Evolutionary conservation across 1,140 invertebrate species (phyloP).

Genomic region (Apis dorsata): DNA sequence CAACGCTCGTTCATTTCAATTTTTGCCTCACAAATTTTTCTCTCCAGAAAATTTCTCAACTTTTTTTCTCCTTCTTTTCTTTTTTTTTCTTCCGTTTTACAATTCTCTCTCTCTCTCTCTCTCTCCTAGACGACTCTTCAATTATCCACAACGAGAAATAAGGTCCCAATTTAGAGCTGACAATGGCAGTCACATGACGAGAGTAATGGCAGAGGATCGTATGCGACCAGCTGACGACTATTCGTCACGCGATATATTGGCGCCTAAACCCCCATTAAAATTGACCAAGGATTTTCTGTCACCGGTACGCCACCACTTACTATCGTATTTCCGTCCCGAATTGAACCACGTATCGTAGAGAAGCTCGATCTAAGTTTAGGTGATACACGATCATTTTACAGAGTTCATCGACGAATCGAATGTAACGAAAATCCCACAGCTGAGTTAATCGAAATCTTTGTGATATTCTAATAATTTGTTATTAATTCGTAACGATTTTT

Average conservation of each 20-base stretch:
- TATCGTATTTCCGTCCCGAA: conserved; percentile 64
- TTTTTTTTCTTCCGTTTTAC: too few relatives aligned
- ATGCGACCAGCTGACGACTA: conserved; percentile 63
- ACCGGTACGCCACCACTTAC: conserved; percentile 38
- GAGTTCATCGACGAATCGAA: conserved; percentile 13
- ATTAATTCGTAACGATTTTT: too few relatives aligned
- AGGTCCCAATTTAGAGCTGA: conserved; percentile 4
- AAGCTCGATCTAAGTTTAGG: conserved; percentile 47
- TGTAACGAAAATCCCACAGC: neutral
- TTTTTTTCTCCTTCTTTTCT: too few relatives aligned
- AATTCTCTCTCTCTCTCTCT: too few relatives aligned
- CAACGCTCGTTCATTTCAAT: too few relatives aligned
- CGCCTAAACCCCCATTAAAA: conserved; percentile 66
- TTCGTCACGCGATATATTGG: conserved; percentile 69
- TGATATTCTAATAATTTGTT: too few relatives aligned
- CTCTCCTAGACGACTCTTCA: neutral
- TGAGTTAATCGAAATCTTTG: neutral
- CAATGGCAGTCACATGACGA: conserved; percentile 36
- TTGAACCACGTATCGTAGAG: conserved; percentile 30
- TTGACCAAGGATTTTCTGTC: conserved; percentile 58
- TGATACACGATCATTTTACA: conserved; percentile 35
- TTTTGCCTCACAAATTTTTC: too few relatives aligned
- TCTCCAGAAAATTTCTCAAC: too few relatives aligned
- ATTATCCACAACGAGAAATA: neutral
- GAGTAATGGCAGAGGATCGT: conserved; percentile 44